phyloP scores from a whole-genome alignment of 2,113 vertebrate species.

The Platichthys flesus region DNA sequence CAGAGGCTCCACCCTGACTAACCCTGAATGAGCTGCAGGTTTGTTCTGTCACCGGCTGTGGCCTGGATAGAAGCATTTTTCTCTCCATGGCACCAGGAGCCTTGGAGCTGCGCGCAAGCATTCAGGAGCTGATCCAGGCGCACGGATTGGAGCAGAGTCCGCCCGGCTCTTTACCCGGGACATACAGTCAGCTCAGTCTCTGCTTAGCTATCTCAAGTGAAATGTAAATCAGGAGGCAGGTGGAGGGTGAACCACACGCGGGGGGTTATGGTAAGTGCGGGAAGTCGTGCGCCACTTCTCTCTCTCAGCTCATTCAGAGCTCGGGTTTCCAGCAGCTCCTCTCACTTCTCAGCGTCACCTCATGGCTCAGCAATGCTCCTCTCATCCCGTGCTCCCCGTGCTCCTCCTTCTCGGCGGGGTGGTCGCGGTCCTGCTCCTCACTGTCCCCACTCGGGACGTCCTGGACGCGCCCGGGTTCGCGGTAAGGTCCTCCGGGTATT shows the following conservation, averaged over 20 bases:
- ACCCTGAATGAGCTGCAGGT: conserved; percentile 8
- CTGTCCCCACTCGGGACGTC: conserved; percentile 81
- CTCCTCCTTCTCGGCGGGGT: conserved; percentile 80
- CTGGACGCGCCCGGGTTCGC: conserved; percentile 82
- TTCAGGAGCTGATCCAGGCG: background rate
- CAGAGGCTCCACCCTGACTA: conserved; percentile 9
- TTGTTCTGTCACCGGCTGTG: background rate
- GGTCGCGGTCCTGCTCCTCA: conserved; percentile 87
- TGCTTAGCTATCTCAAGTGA: conserved; percentile 27
- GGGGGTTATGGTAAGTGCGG: too few relatives aligned
- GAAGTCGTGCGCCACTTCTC: background rate
- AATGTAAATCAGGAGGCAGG: conserved; percentile 54
- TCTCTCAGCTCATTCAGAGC: background rate
- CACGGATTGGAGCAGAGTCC: conserved; percentile 13
- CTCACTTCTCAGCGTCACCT: background rate
- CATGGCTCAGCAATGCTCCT: conserved; percentile 66
- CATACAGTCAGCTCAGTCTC: too few relatives aligned
- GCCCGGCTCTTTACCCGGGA: too few relatives aligned
- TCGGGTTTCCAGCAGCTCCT: background rate
- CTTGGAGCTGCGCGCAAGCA: conserved; percentile 55
- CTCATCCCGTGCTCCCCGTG: conserved; percentile 47
- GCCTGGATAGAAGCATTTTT: conserved; percentile 4
- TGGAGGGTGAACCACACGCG: conserved; percentile 34
- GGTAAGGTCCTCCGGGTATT: conserved; percentile 78
- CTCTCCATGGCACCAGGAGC: conserved; percentile 45